A percentile compares a stretch with the other conserved stretches of the same genome.
These are phyloP conservation scores for Mola mola DNA, from an alignment of 2,113 vertebrate genomes.

Conservation along the genomic window DNA sequence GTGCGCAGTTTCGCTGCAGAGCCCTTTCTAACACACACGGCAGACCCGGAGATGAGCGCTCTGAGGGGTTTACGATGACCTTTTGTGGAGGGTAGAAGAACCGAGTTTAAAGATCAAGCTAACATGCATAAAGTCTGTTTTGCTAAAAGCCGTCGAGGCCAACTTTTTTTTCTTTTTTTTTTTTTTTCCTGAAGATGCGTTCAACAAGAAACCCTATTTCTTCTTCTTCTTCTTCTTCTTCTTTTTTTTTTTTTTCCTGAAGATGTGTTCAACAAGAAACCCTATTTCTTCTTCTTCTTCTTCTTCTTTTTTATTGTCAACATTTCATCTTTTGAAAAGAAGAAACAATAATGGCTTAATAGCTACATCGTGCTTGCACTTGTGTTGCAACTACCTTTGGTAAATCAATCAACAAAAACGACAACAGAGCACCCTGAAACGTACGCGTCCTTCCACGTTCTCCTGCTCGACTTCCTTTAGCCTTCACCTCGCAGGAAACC, in stretches of 20 bases:
- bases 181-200: constrained; percentile 75
- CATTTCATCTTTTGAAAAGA: constrained; percentile 72
- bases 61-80: constrained; percentile 61
- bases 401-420: constrained; percentile 75
- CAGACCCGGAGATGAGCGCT: constrained; percentile 66
- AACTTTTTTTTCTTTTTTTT: constrained; percentile 68
- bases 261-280: constrained; percentile 53
- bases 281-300: constrained; percentile 52
- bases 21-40: constrained; percentile 79
- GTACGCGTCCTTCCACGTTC: constrained; percentile 64
- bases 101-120: constrained; percentile 80
- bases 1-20: constrained; percentile 74
- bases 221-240: constrained; percentile 32
- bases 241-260: constrained; percentile 64
- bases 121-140: constrained; percentile 83
- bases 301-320: constrained; percentile 48
- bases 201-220: constrained; percentile 61
- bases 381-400: constrained; percentile 82
- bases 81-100: constrained; percentile 71
- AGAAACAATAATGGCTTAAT: constrained; percentile 75
- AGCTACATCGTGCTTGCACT: constrained; percentile 73
- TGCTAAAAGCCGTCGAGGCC: constrained; percentile 70
- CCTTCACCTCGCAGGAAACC: constrained; percentile 41
- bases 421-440: constrained; percentile 73
- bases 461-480: constrained; percentile 57